These are phyloP conservation scores for Narcine bancroftii DNA, from an alignment of 2,113 vertebrate species.

Conservation along the genomic window DNA sequence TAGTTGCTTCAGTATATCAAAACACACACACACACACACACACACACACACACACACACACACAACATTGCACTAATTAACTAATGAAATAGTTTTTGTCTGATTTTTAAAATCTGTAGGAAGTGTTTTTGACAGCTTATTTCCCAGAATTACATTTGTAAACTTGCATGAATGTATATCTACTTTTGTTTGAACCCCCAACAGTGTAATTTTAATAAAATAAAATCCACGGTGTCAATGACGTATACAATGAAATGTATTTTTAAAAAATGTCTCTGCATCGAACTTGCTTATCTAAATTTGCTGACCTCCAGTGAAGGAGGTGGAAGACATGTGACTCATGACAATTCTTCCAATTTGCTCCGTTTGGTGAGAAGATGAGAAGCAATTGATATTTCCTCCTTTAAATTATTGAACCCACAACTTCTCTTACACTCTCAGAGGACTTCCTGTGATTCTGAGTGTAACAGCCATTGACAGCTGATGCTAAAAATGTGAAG, in stretches of 20 bases:
- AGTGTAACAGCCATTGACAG: constrained; percentile 33
- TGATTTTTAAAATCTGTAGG: too few relatives aligned
- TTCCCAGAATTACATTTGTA: neutral
- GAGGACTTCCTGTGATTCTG: constrained; percentile 44
- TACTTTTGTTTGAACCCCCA: neutral
- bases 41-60: too few relatives aligned
- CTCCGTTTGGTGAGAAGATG: constrained; percentile 73
- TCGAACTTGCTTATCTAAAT: neutral
- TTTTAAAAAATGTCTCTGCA: neutral
- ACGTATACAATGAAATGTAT: neutral
- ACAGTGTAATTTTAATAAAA: neutral
- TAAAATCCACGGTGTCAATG: neutral
- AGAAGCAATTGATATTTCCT: constrained; percentile 71
- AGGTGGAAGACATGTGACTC: constrained; percentile 60
- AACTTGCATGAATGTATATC: neutral
- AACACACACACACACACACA: too few relatives aligned
- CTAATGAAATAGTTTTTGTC: too few relatives aligned
- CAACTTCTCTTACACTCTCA: constrained; percentile 60
- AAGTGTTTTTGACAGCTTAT: neutral
- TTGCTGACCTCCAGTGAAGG: constrained; percentile 24
- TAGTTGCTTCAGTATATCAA: too few relatives aligned
- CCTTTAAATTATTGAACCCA: constrained; percentile 67
- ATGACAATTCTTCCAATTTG: constrained; percentile 90
- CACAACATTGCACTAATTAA: too few relatives aligned
- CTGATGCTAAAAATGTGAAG: constrained; percentile 38